Percentiles rank a stretch among this genome's conserved stretches.
These are phyloP conservation scores for Acrossocheilus fasciatus DNA, from an alignment of 2,797 vertebrate genomes.

Conservation along the genomic window DNA sequence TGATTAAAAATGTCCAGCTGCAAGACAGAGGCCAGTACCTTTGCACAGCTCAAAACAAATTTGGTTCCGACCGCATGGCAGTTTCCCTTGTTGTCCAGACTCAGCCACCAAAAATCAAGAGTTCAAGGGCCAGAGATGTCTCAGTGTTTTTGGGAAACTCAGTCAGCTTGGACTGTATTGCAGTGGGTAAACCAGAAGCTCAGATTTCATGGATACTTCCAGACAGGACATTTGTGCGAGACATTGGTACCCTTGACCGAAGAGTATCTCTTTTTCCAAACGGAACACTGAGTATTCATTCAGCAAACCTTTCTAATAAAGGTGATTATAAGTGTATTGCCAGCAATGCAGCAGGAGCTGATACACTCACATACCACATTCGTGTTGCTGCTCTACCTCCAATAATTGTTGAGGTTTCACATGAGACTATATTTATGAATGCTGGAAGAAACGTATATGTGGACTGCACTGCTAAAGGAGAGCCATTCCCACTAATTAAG, in stretches of 20 bases:
- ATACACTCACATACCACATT: slow-evolving; percentile 80
- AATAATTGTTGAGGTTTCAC: slow-evolving; percentile 72
- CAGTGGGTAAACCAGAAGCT: slow-evolving; percentile 78
- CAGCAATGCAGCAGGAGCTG: slow-evolving; percentile 83
- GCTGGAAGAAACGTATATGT: slow-evolving; percentile 75
- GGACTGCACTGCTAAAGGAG: slow-evolving; percentile 80
- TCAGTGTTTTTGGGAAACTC: slow-evolving; percentile 75
- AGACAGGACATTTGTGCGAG: slow-evolving; percentile 77
- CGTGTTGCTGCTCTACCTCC: slow-evolving; percentile 81
- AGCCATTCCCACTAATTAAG: slow-evolving; percentile 77
- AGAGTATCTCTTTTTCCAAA: slow-evolving; percentile 75
- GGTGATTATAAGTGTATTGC: slow-evolving; percentile 85
- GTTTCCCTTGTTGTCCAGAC: slow-evolving; percentile 79
- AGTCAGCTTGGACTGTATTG: slow-evolving; percentile 74
- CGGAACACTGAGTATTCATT: slow-evolving; percentile 78
- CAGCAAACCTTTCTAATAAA: slow-evolving; percentile 79
- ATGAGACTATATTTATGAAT: slow-evolving; percentile 71
- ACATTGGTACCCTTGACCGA: slow-evolving; percentile 61
- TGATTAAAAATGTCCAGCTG: slow-evolving; percentile 80
- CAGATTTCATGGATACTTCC: slow-evolving; percentile 85
- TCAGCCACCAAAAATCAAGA: slow-evolving; percentile 76
- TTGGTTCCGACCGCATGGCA: slow-evolving; percentile 80
- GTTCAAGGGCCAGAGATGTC: slow-evolving; percentile 67
- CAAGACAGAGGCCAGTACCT: slow-evolving; percentile 85
- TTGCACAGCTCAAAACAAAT: slow-evolving; percentile 79